These are phyloP conservation scores for Hydractinia echinata DNA, from an alignment of 30 jellyfish, hydroid and myxozoan genomes.

Conservation along the genomic window DNA sequence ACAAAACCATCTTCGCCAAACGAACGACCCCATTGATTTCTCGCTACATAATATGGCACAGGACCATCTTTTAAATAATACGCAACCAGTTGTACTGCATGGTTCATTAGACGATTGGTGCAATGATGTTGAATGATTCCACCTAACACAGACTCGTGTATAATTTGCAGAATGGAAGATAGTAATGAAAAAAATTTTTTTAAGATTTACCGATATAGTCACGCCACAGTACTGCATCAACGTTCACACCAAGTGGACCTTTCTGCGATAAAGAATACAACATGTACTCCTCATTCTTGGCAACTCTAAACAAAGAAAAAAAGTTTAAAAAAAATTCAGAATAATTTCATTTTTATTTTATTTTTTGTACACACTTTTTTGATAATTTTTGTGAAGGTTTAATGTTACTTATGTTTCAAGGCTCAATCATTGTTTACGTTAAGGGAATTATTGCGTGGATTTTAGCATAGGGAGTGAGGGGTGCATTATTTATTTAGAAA, in stretches of 20 bases:
- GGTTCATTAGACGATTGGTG: constrained; percentile 56
- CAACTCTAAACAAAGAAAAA: constrained; percentile 38
- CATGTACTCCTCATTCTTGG: constrained; percentile 47
- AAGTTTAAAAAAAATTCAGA: no score
- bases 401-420: no score
- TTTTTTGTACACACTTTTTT: no score
- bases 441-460: no score
- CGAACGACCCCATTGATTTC: constrained; percentile 76
- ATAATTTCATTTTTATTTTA: no score
- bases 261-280: constrained; percentile 60
- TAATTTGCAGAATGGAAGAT: not conserved
- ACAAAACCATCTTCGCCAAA: constrained; percentile 86
- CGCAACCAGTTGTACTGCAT: constrained; percentile 83
- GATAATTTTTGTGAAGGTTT: no score
- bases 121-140: constrained; percentile 93
- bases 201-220: constrained; percentile 53
- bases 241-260: constrained; percentile 86
- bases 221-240: constrained; percentile 71
- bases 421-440: no score
- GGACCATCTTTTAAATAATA: constrained; percentile 58
- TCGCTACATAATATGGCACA: constrained; percentile 74
- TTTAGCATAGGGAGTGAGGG: no score
- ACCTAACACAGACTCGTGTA: constrained; percentile 24
- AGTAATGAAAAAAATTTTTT: not conserved
- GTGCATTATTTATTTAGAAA: no score